Evolutionary conservation across 1,140 invertebrate species (phyloP), one percentile per base, ranked within the genome.

Genomic region (Drosophila ambigua): DNA sequence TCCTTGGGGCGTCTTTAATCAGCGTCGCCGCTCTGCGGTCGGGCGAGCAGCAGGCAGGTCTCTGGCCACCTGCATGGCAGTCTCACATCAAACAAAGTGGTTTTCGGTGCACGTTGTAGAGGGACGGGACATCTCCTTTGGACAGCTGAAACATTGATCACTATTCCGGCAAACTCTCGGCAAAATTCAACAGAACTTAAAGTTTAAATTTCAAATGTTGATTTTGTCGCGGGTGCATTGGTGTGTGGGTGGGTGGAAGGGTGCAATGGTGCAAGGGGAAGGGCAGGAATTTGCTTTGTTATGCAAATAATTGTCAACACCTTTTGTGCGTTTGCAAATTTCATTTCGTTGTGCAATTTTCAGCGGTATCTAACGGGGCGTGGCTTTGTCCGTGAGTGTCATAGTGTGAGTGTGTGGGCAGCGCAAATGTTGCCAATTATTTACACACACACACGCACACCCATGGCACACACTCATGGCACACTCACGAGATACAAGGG

Each of bases 241-340:
- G 0, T 20, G 16, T 7, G 16, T 7, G 3, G 7, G 13, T 24
- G 43, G 16, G n/a, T n/a, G n/a, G n/a, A n/a, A n/a, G n/a, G n/a
- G n/a, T n/a, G n/a, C n/a, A 31, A 8, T 0, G 28, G 28, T 8
- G 28, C 0, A 31, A 20, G 24, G 39, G 5, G 4, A 5, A 31
- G 9, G 66, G 31, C 11, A 16, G 68, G 67, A 52, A 63, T 82
- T 68, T 69, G 83, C 79, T 87, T 88, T 88, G 82, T 88, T 81
- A 81, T 81, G 79, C 79, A 81, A 81, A 81, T 81, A 81, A 81
- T 81, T 81, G 79, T 81, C 79, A 81, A 81, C 79, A 81, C 79
- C 79, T 81, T 81, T 81, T 81, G 78, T 72, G 72, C 76, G 78
- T 81, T 81, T 77, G 78, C 78, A 81, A 81, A 81, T 81, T 81